A percentile compares a stretch with the other conserved stretches of the same genome.
These are phyloP conservation scores for Caenorhabditis zanzibari DNA, from an alignment of 2,888 invertebrate genomes.

Conservation along the genomic window DNA sequence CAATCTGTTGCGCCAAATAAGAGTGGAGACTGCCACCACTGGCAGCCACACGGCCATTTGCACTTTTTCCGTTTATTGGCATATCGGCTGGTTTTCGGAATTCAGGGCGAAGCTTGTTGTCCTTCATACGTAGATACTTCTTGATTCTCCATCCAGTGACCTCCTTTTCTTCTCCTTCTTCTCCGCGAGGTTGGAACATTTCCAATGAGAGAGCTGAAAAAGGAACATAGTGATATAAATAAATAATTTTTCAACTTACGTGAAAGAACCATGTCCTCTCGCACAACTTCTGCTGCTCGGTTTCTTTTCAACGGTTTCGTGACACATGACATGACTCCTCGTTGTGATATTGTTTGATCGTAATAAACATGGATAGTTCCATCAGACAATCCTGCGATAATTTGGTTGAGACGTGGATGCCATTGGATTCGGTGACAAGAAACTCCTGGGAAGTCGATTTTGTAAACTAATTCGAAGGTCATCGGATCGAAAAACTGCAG, in stretches of 20 bases:
- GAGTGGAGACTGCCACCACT: slow-evolving; percentile 96
- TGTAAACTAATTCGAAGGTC: slow-evolving; percentile 89
- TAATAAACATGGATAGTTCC: slow-evolving; percentile 90
- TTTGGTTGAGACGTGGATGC: slow-evolving; percentile 98
- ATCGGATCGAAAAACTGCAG: slow-evolving; percentile 90
- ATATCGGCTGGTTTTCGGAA: slow-evolving; percentile 86
- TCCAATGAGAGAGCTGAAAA: slow-evolving; percentile 90
- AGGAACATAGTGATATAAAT: background rate
- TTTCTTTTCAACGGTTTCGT: slow-evolving; percentile 84
- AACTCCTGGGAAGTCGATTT: slow-evolving; percentile 90
- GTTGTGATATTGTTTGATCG: slow-evolving; percentile 90
- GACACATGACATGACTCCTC: slow-evolving; percentile 94
- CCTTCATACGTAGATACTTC: slow-evolving; percentile 80
- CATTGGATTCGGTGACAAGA: slow-evolving; percentile 92
- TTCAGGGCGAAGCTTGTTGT: slow-evolving; percentile 83
- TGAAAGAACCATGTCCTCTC: slow-evolving; percentile 94
- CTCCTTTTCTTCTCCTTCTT: slow-evolving; percentile 83
- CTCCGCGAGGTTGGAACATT: slow-evolving; percentile 90
- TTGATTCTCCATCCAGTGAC: slow-evolving; percentile 80
- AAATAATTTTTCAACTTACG: slow-evolving; percentile 85
- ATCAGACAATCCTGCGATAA: slow-evolving; percentile 92
- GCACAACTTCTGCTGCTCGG: slow-evolving; percentile 89
- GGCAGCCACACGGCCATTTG: slow-evolving; percentile 75
- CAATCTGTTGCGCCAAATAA: slow-evolving; percentile 95
- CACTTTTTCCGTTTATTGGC: slow-evolving; percentile 86